Base-by-base conservation (phyloP, 1,140 invertebrate genomes). In the Saccostrea glomerata region DNA sequence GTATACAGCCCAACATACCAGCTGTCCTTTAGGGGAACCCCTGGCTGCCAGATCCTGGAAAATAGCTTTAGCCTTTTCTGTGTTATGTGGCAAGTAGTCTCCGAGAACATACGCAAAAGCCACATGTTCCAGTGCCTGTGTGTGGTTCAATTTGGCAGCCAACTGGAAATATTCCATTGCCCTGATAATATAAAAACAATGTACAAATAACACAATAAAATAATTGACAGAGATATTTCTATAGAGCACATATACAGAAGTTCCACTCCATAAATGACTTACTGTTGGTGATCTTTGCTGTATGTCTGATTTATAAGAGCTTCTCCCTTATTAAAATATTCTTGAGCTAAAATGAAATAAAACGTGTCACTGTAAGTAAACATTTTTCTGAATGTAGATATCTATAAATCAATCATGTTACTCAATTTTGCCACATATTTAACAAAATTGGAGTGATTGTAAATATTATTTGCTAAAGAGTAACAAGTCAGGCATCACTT, bases 31-130 rank as follows among this genome's bases (percentile, higher is more conserved):
- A 15, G 98, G 96, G 90, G 97, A 96, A 0, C 98, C 98, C 89
- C 96, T 95, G 9, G 96, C 96, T 40, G 96, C 96, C 23, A 99
- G 95, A 84, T 93, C 96, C 90, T 97, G 96, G 94, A 99, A 99
- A 87, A 97, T 97, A 84, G 96, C 94, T 90, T 96, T 96, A 1
- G 98, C 98, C 90, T 96, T 96, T 47, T 96, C 95, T 87, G 99
- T 96, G 95, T 99, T 97, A 89, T 98, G 97, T 84, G 96, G 96
- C 20, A 96, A 93, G 87, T 96, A 95, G 36, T 96, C 95, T 2
- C 98, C 98, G 91, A 99, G 97, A 3, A 99, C 94, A 88, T 97
- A 96, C 0, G 97, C 97, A 97, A 98, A 98, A 0, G 98, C 98
- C 11, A 99, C 93, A 93, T 97, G 96, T 86, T 98, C 97, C 93